Conservation (phyloP, 2,888 invertebrate genomes). For the Polymixis flavicincta region DNA sequence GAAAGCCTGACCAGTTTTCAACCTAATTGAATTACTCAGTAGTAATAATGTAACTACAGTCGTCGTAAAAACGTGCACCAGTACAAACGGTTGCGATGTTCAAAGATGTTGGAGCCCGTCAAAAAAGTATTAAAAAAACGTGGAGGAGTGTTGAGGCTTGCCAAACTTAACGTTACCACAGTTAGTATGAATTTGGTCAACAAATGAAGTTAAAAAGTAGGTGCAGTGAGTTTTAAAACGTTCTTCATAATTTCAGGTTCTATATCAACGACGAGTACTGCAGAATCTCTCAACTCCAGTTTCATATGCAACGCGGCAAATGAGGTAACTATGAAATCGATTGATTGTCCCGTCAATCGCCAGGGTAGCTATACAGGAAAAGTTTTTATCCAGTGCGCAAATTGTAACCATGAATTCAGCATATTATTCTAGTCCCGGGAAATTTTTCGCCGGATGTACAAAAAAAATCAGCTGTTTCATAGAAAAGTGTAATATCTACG, state of each 20-base stretch:
- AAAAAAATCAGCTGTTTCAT: no score
- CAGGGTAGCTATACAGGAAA: no score
- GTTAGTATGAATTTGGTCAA: constrained; percentile 63
- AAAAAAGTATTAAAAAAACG: constrained; percentile 75
- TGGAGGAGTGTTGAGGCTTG: constrained; percentile 74
- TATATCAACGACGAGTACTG: constrained; percentile 95
- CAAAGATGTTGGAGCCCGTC: constrained; percentile 73
- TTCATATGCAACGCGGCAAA: constrained; percentile 96
- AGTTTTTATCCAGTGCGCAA: no score
- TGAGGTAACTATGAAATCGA: constrained; percentile 90
- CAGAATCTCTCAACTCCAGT: constrained; percentile 96
- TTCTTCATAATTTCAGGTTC: constrained; percentile 89
- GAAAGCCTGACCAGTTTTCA: constrained; percentile 26
- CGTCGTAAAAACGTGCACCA: neutral
- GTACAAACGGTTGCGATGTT: constrained; percentile 25
- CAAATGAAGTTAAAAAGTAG: neutral
- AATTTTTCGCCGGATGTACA: no score
- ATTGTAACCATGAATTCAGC: no score
- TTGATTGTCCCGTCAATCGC: neutral
- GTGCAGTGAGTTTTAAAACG: neutral
- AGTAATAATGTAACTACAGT: constrained; percentile 37
- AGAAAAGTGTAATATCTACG: no score
- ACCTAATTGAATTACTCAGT: constrained; percentile 60
- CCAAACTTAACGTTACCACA: constrained; percentile 76
- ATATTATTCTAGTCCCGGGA: no score